Base-by-base conservation (phyloP, 2,888 invertebrate species). In the Standfussiana lucernea region DNA sequence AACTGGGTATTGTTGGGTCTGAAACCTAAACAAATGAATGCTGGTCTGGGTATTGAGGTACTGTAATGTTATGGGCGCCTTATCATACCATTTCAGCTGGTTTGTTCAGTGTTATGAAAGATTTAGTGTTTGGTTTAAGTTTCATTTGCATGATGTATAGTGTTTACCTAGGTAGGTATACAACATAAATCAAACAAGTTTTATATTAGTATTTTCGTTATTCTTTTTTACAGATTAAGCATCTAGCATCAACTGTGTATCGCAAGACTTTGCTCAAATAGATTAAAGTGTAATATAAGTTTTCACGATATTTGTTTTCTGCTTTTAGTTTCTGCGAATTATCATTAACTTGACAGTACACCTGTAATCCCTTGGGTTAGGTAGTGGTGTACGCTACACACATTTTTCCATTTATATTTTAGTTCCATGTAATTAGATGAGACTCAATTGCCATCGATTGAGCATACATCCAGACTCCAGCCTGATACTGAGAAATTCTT, bases 21-120 rank as follows among this genome's bases (percentile, higher is more conserved):
- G 71, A 65, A 75, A 82, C 87, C 88, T 88, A 88, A 86, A 86
- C 82, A 86, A 88, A 86, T 88, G 79, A 72, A 73, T 40, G 40
- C 67, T 83, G 69, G 45, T 70, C 64, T 72, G 82, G 32, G 45
- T 65, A 84, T 65, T 77, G 67, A 53, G 72, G 35, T 56, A 47
- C 70, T 70, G n/a, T 86, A 66, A 83, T 77, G 81, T 87, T 87
- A 83, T 72, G 83, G 62, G 70, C 69, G 35, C 72, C 86, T 87
- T 87, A 87, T 87, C 89, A n/a, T 64, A 75, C 77, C 83, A 77
- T 78, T 87, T 77, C 89, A 87, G 84, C 53, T 64, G 64, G 72
- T 50, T 13, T 35, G 59, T 50, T 13, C 37, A 74, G 35, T 71
- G 64, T 56, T n/a, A n/a, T n/a, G 13, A 73, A 67, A 59, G 53